Percentiles rank a stretch among this genome's conserved stretches.
Conservation (phyloP, 2,113 vertebrate genomes). For the Trochalopteron elliotii region DNA sequence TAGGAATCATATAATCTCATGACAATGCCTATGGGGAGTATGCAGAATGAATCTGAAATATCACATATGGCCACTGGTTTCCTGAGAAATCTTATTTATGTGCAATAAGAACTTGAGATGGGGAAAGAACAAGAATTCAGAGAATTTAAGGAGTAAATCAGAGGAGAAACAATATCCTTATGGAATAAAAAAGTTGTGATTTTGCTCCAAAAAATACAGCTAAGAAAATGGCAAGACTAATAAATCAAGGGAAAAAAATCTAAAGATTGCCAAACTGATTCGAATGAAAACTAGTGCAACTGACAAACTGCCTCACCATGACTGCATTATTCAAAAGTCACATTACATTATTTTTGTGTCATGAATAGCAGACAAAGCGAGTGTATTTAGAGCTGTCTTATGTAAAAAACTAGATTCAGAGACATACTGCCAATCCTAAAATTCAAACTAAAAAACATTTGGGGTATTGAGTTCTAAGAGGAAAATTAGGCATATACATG, state of each 20-base stretch:
- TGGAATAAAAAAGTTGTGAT: neutral
- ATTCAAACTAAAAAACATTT: neutral
- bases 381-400: neutral
- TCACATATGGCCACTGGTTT: neutral
- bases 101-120: neutral
- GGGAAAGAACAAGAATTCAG: neutral
- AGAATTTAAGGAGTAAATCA: neutral
- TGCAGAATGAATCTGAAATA: neutral
- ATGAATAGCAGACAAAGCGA: neutral
- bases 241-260: neutral
- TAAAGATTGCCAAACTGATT: neutral
- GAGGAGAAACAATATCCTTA: neutral
- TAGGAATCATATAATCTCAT: neutral
- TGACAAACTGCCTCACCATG: neutral
- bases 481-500: neutral
- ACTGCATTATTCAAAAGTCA: neutral
- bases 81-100: neutral
- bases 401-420: neutral
- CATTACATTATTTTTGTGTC: constrained; percentile 11
- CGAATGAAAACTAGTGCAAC: neutral
- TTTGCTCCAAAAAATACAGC: neutral
- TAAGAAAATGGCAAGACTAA: neutral
- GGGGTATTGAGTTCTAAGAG: neutral
- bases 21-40: neutral
- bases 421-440: neutral